A percentile compares a stretch with the other conserved stretches of the same genome.
Evolutionary conservation across 2,113 vertebrate genomes (phyloP).

Genomic region (Coryphaenoides rupestris): DNA sequence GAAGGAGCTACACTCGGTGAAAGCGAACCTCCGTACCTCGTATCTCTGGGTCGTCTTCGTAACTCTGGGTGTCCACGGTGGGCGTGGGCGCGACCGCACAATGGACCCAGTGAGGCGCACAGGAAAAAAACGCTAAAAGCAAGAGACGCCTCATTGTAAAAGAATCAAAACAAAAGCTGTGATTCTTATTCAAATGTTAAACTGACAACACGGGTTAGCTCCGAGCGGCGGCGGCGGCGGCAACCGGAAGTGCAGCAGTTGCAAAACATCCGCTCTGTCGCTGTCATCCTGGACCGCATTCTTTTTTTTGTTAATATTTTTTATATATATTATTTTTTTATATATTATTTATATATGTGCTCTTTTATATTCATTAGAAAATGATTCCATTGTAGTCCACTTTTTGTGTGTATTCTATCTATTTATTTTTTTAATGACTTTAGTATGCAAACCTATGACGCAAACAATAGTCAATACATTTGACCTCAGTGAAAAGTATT

Average conservation of each 20-base stretch:
- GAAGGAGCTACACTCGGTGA: not conserved
- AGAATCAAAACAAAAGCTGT: not conserved
- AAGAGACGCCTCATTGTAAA: conserved; percentile 41
- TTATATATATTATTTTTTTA: too few relatives aligned
- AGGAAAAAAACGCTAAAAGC: conserved; percentile 31
- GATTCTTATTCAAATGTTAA: conserved; percentile 20
- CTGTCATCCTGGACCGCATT: too few relatives aligned
- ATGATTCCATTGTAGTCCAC: too few relatives aligned
- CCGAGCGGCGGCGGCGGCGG: not conserved
- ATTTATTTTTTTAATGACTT: too few relatives aligned
- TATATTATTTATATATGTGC: too few relatives aligned
- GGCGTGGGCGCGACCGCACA: conserved; percentile 41
- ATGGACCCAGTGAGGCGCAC: conserved; percentile 48
- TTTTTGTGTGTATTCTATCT: too few relatives aligned
- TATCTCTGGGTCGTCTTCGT: conserved; percentile 49
- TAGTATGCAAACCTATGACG: too few relatives aligned
- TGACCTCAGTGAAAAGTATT: too few relatives aligned
- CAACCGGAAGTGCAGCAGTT: conserved; percentile 51
- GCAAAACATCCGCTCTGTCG: too few relatives aligned
- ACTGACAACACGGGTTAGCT: not conserved
- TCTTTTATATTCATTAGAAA: too few relatives aligned
- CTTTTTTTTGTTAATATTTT: too few relatives aligned
- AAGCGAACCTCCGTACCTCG: conserved; percentile 46
- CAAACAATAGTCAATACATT: too few relatives aligned
- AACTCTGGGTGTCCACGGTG: conserved; percentile 14